Base-by-base conservation (phyloP, 2,888 invertebrate species). In the Lasius fuliginosus region DNA sequence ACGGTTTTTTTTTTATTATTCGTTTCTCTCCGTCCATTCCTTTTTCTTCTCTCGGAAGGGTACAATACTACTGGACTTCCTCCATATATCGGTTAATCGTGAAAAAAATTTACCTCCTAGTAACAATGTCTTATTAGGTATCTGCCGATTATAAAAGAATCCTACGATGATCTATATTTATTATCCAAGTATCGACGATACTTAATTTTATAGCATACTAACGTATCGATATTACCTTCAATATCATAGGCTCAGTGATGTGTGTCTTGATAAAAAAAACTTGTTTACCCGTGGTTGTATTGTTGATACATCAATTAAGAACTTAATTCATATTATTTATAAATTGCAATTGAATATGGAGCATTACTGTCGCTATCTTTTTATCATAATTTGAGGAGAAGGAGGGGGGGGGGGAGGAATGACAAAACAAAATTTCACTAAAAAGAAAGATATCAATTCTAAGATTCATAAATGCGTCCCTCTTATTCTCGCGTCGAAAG, bases 1-100 rank as follows among this genome's bases (percentile, higher is more conserved):
- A 85, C 60, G 46, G 33, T 83, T 83, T 79, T 84, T 83, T 85
- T 84, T 67, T 36, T n/a, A 15, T 53, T 27, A 23, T 27, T 18
- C 27, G 33, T 56, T 40, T 76, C 15, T 53, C 42, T 23, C 12
- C 53, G 27, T 42, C 46, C 42, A 40, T 58, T 30, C 15, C 49
- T 40, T 58, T 8, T 42, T 6, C 3, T 68, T 67, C 68, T 3
- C 15, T 68, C n/a, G 40, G 27, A 77, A 40, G 30, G 27, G 40
- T 68, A 49, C 46, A 49, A n/a, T 18, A 2, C 6, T 85, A 62
- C 76, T 69, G 67, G 67, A 84, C 81, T 65, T 84, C 65, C 40
- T 68, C 33, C 73, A 49, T 23, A 49, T 23, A 27, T 69, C 42
- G 30, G 18, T 42, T 30, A 53, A 23, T 62, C 60, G 46, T 40